Evolutionary conservation across 2,797 vertebrate species (phyloP).

Genomic region (Sphaeramia orbicularis): DNA sequence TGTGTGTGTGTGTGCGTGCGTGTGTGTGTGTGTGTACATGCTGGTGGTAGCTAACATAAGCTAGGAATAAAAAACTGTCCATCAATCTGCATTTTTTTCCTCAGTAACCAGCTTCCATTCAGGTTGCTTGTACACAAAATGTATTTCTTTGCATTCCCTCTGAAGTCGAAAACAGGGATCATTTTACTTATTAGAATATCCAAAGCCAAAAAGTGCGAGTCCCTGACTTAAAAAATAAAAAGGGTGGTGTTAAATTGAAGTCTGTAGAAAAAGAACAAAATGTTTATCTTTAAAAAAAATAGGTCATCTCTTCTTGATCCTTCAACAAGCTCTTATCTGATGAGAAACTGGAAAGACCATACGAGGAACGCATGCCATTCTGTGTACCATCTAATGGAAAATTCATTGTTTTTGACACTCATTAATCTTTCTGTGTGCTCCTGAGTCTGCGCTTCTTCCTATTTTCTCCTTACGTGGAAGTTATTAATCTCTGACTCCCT

Average conservation of each 20-base stretch:
- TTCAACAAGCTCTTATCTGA: conserved; percentile 64
- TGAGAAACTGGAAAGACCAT: conserved; percentile 40
- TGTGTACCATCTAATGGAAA: conserved; percentile 68
- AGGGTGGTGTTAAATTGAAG: conserved; percentile 60
- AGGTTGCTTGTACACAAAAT: conserved; percentile 13
- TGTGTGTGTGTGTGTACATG: too few species aligned
- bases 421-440: conserved; percentile 77
- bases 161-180: conserved; percentile 24
- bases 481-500: conserved; percentile 84
- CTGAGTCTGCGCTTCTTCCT: conserved; percentile 52
- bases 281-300: conserved; percentile 59
- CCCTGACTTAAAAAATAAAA: conserved; percentile 59
- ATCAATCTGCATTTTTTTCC: conserved; percentile 17
- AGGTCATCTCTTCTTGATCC: conserved; percentile 59
- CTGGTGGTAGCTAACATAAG: background rate
- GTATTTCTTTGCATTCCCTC: conserved; percentile 27
- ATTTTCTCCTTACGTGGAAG: conserved; percentile 74
- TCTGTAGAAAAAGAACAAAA: conserved; percentile 57
- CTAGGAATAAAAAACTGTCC: conserved; percentile 10
- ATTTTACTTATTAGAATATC: conserved; percentile 34
- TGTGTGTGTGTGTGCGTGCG: conserved; percentile 3
- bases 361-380: conserved; percentile 48
- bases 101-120: conserved; percentile 10
- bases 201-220: conserved; percentile 26
- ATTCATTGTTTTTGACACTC: conserved; percentile 81